phyloP scores from a whole-genome alignment of 2,113 vertebrate genomes.

The Odontesthes bonariensis region DNA sequence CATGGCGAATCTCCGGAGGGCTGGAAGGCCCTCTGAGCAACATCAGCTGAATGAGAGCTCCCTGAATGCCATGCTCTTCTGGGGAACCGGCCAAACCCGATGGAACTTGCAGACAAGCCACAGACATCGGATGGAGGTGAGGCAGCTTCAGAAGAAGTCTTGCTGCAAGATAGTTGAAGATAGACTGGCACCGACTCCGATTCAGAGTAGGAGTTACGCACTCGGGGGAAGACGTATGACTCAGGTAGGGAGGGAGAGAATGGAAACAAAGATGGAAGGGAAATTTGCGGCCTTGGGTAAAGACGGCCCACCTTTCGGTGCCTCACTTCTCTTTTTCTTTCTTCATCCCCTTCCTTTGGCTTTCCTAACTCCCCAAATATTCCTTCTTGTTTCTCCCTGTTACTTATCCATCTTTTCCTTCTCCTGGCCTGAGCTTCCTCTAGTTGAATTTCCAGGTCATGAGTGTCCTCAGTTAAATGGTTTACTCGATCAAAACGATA shows the following conservation, averaged over 20 bases:
- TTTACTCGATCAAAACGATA: conserved; percentile 81
- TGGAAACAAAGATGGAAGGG: conserved; percentile 35
- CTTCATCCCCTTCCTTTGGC: conserved; percentile 10
- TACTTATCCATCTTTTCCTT: conserved; percentile 35
- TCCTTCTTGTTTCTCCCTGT: neutral
- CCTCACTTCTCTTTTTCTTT: conserved; percentile 19
- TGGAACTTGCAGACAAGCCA: conserved; percentile 3
- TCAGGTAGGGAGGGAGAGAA: conserved; percentile 18
- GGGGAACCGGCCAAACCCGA: conserved; percentile 22
- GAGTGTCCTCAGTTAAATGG: conserved; percentile 75
- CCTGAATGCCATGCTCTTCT: conserved; percentile 81
- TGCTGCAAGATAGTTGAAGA: neutral
- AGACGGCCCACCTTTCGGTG: conserved; percentile 43
- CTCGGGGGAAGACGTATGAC: conserved; percentile 22
- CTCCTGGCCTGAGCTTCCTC: conserved; percentile 68
- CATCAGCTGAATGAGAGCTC: conserved; percentile 79
- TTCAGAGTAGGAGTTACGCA: conserved; percentile 72
- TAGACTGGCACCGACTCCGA: conserved; percentile 64
- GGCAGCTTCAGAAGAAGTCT: neutral
- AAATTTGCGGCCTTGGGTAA: conserved; percentile 25
- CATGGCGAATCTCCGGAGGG: conserved; percentile 13
- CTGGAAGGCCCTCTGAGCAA: conserved; percentile 61
- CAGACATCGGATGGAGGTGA: neutral
- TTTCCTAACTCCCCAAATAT: conserved; percentile 4
- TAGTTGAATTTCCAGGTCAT: conserved; percentile 76